Base-by-base conservation (phyloP, 2,888 invertebrate species). In the Apotomis capreana region DNA sequence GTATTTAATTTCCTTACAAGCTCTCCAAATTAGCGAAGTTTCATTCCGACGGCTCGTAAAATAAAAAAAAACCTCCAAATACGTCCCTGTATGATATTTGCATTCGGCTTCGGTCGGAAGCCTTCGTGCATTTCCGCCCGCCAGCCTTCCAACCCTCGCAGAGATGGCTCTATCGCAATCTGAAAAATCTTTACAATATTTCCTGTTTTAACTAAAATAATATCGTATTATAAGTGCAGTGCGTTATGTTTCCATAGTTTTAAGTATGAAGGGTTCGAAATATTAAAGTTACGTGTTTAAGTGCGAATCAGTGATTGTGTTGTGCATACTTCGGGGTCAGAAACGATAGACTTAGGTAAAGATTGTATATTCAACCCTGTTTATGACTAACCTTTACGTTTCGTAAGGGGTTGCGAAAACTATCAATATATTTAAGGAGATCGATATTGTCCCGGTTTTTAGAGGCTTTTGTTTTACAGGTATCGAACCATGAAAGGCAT, bases 161-260 rank as follows among this genome's bases (percentile, higher is more conserved):
- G 84, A 84, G 83, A 90, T 90, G 90, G 84, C 87, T 89, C 83
- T 80, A 84, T 82, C 80, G 82, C 84, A 82, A 84, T 80, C 83
- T 84, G 85, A 84, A 91, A 91, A 91, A 88, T 89, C 89, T 90
- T 90, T 90, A 87, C 83, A 84, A 82, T 80, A 84, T 86, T 86
- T 86, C 80, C 83, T 79, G 76, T 83, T 79, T 82, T 84, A 82
- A 81, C 75, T 78, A 73, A 70, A 70, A 83, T 81, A 83, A 80
- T 81, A 77, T 78, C 80, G 63, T 77, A 79, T 83, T 84, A 77
- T 82, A 77, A 84, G 85, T 87, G 83, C 84, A 86, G 81, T 83
- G 87, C 84, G 82, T 82, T 77, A 77, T 81, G 74, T 74, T 77
- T 73, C 67, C 75, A 73, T 75, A 74, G 76, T 75, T 40, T 78